Evolutionary conservation across 2,888 invertebrate species (phyloP).

Genomic region (Heliconius ethilla): DNA sequence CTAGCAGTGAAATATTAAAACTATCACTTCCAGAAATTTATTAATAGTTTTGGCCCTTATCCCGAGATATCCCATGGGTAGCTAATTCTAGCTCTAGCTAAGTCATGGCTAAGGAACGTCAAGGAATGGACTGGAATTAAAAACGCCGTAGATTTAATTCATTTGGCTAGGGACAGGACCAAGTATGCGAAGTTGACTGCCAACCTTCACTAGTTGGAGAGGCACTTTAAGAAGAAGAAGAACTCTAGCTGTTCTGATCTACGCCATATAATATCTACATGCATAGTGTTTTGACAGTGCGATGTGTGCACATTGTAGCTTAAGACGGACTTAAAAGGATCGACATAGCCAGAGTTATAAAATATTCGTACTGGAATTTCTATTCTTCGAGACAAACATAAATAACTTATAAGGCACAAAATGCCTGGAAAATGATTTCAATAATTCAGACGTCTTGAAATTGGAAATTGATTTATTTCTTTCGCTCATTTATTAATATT

Average conservation of each 20-base stretch:
- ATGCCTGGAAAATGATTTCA: neutral
- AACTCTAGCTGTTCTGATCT: neutral
- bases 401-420: neutral
- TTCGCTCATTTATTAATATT: neutral
- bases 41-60: neutral
- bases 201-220: too few species aligned
- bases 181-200: too few species aligned
- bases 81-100: too few species aligned
- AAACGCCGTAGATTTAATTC: too few species aligned
- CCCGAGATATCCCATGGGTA: neutral
- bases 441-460: neutral
- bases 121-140: too few species aligned
- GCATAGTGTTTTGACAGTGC: slow-evolving; percentile 19
- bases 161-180: too few species aligned
- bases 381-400: slow-evolving; percentile 1
- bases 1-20: neutral
- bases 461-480: slow-evolving; percentile 10
- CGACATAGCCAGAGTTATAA: neutral
- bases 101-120: too few species aligned
- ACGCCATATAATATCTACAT: slow-evolving; percentile 2
- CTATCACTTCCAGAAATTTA: neutral
- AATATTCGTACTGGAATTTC: slow-evolving; percentile 5
- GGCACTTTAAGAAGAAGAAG: too few species aligned
- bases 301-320: slow-evolving; percentile 5
- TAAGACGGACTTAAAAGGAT: slow-evolving; percentile 4